Evolutionary conservation across 2,113 vertebrate genomes (phyloP), one percentile per base, ranked within the genome.

Genomic region (Ailuropoda melanoleuca): DNA sequence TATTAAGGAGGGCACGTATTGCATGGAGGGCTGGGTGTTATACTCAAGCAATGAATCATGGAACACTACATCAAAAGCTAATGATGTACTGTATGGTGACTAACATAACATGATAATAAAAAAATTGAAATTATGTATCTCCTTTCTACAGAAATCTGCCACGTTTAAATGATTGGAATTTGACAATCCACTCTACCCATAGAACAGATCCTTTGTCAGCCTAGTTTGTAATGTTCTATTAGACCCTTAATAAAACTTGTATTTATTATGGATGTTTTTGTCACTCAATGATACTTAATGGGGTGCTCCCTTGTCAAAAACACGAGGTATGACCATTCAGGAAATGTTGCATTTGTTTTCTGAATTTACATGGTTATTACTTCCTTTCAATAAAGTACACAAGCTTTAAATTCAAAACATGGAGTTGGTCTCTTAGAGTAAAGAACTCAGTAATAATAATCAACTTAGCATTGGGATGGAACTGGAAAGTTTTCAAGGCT

Each of bases 391-490:
- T 90, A 70, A 82, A 85, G 23, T 34, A 68, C 26, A 43, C 8
- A 3, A 75, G 55, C 87, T 90, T 88, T 86, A 97, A 94, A 87
- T 87, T 95, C 55, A 68, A 93, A 90, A 77, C 72, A 37, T 62
- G 29, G 2, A 62, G 68, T 92, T 84, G 37, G 94, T 60, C 34
- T 19, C 50, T 87, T 43, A 96, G 23, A 85, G 70, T 81, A 97
- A 75, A 92, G 26, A 95, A 80, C 21, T 93, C 43, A 87, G 18
- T 92, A 77, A 82, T 86, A 43, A 90, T 62, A 43, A 75, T 39
- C 10, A 7, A 50, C 53, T 75, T 83, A 56, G 43, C 39, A 43
- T 88, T 81, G 84, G 15, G 24, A 39, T 46, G 90, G 84, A 86
- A 95, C 43, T 77, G 85, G 80, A 60, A 10, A 72, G 8, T 85